phyloP scores from a whole-genome alignment of 2,888 invertebrate genomes.

The Branchipolynoe longqiensis region DNA sequence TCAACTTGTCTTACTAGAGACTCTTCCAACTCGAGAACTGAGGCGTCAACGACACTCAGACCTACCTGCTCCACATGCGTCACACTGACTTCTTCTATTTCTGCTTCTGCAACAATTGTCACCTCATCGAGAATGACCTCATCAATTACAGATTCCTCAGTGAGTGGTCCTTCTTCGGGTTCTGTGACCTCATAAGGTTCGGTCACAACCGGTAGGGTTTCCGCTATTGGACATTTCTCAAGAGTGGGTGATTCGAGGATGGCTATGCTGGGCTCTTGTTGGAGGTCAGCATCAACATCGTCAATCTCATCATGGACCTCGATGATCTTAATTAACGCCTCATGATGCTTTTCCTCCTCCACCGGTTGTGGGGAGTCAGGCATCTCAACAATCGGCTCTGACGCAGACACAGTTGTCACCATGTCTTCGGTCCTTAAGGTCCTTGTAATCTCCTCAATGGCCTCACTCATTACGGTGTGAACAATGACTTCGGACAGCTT shows the following conservation, averaged over 20 bases:
- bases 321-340: neutral
- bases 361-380: slow-evolving; percentile 6
- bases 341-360: neutral
- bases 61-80: neutral
- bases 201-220: neutral
- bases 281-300: neutral
- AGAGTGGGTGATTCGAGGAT: neutral
- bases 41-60: neutral
- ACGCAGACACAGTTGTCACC: neutral
- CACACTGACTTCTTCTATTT: neutral
- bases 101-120: neutral
- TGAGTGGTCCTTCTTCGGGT: neutral
- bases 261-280: neutral
- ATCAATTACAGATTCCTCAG: neutral
- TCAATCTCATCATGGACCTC: neutral
- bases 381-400: neutral
- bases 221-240: neutral
- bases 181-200: neutral
- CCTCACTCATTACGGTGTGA: slow-evolving; percentile 9
- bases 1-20: neutral
- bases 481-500: neutral
- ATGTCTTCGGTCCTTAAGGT: neutral
- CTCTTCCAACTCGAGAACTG: neutral
- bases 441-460: neutral
- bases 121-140: neutral